Evolutionary conservation across 2,113 vertebrate genomes (phyloP).

Genomic region (Phocoena sinus): DNA sequence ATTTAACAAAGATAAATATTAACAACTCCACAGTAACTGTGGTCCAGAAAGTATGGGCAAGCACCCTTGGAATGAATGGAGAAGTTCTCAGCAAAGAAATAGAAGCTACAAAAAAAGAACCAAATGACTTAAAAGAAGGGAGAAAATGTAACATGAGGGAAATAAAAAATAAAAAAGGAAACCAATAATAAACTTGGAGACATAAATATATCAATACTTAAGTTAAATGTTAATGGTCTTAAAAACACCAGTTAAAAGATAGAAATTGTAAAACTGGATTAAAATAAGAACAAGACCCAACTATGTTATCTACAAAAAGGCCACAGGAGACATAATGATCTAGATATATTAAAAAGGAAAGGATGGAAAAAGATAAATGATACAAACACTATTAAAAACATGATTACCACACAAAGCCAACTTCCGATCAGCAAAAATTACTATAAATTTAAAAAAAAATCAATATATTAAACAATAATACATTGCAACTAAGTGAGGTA

Average conservation of each 20-base stretch:
- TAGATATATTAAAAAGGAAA: background rate
- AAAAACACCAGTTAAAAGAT: background rate
- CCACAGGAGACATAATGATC: background rate
- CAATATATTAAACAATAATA: background rate
- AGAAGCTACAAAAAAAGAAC: background rate
- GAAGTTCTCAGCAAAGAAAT: background rate
- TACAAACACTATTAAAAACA: background rate
- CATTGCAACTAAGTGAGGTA: background rate
- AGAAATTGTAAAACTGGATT: background rate
- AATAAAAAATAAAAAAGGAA: background rate
- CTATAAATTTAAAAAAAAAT: background rate
- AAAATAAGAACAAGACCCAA: background rate
- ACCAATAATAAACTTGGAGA: background rate
- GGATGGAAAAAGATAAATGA: background rate
- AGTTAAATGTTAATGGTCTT: background rate
- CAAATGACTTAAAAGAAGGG: background rate
- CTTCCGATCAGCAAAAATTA: background rate
- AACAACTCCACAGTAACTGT: background rate
- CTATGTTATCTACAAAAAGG: background rate
- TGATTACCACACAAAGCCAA: background rate
- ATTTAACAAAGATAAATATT: background rate
- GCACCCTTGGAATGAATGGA: background rate
- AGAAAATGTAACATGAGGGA: background rate
- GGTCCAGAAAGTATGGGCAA: background rate
- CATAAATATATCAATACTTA: background rate